Percentiles rank a stretch among this genome's conserved stretches.
phyloP scores from a whole-genome alignment of 2,888 invertebrate genomes.

The Phyto melanocephala region DNA sequence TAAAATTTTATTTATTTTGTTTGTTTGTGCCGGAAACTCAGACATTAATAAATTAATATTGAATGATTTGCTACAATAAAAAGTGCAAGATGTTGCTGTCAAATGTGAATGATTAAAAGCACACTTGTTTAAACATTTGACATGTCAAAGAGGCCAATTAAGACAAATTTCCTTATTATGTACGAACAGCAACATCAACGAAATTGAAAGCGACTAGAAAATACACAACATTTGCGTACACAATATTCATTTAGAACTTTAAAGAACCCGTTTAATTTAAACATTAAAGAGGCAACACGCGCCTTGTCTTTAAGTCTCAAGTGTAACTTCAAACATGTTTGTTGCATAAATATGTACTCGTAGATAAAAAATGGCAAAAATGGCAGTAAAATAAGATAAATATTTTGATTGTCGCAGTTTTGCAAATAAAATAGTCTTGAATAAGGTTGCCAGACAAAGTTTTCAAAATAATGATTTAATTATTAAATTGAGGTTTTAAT shows the following conservation, averaged over 20 bases:
- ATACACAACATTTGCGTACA: background rate
- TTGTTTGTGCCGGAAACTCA: constrained; percentile 39
- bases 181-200: background rate
- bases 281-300: constrained; percentile 59
- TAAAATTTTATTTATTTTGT: background rate
- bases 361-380: background rate
- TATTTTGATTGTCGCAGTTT: constrained; percentile 39
- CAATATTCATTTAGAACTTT: constrained; percentile 27
- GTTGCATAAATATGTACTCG: background rate
- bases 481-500: too few relatives aligned
- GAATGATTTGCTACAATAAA: constrained; percentile 30
- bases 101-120: constrained; percentile 54
- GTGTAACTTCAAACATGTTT: constrained; percentile 45
- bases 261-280: constrained; percentile 53
- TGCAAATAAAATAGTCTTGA: background rate
- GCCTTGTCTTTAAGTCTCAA: constrained; percentile 60
- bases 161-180: constrained; percentile 46
- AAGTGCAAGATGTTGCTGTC: constrained; percentile 31
- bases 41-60: constrained; percentile 44
- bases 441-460: too few relatives aligned
- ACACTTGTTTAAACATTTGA: constrained; percentile 60
- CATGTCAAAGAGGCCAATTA: constrained; percentile 57
- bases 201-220: background rate
- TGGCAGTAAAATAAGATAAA: constrained; percentile 12
- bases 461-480: too few relatives aligned